These are phyloP conservation scores for Lutjanus argentimaculatus DNA, from an alignment of 2,797 vertebrate species.

Conservation along the genomic window DNA sequence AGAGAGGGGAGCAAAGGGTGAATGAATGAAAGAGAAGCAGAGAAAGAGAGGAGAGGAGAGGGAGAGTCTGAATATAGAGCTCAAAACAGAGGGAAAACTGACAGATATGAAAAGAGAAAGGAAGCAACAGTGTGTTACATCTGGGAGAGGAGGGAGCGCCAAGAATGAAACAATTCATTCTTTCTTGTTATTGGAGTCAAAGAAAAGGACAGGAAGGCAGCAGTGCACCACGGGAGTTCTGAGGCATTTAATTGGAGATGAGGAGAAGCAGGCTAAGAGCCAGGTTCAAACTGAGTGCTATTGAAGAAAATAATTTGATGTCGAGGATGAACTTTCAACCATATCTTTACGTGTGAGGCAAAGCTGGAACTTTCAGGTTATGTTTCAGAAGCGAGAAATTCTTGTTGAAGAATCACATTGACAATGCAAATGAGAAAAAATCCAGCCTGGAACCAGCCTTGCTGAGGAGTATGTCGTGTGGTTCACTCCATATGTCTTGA, in stretches of 20 bases:
- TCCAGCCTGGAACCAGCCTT: too few relatives aligned
- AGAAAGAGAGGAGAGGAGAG: conserved; percentile 7
- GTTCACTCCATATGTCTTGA: not conserved
- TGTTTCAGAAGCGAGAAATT: conserved; percentile 3
- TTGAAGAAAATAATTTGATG: conserved; percentile 21
- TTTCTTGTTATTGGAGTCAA: conserved; percentile 75
- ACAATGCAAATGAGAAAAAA: not conserved
- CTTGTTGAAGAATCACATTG: not conserved
- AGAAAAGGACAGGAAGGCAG: conserved; percentile 69
- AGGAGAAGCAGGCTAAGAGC: conserved; percentile 36
- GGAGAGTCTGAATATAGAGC: conserved; percentile 26
- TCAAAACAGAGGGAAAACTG: conserved; percentile 46
- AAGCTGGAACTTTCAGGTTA: conserved; percentile 1
- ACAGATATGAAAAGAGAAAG: conserved; percentile 60
- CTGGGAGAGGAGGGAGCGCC: conserved; percentile 69
- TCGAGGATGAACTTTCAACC: conserved; percentile 10
- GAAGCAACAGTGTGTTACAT: conserved; percentile 69
- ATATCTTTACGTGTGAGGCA: not conserved
- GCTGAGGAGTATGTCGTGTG: not conserved
- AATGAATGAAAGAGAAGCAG: conserved; percentile 60
- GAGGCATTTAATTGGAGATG: conserved; percentile 63
- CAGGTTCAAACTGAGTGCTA: conserved; percentile 56
- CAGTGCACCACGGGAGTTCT: conserved; percentile 73
- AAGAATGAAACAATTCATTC: conserved; percentile 77
- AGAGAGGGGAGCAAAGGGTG: conserved; percentile 43